Conservation (phyloP, 2,888 invertebrate species). For the Mimas tiliae region DNA sequence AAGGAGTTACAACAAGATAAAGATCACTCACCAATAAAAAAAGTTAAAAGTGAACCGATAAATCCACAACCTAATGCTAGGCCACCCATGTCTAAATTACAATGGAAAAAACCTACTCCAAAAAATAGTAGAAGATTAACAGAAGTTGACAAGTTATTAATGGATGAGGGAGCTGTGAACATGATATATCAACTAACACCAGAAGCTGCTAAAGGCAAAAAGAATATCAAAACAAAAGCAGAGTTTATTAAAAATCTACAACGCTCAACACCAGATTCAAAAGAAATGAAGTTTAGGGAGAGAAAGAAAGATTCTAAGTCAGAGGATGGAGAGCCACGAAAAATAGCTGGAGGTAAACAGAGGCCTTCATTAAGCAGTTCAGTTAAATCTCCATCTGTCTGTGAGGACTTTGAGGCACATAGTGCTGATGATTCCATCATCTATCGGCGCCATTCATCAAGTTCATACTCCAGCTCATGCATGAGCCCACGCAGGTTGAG, state of each 20-base stretch:
- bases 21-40: constrained; percentile 58
- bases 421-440: constrained; percentile 92
- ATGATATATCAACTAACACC: constrained; percentile 92
- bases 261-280: constrained; percentile 73
- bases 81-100: constrained; percentile 66
- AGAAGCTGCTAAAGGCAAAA: constrained; percentile 77
- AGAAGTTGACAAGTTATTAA: constrained; percentile 91
- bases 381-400: constrained; percentile 83
- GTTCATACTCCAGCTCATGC: constrained; percentile 90
- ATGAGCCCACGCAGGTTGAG: constrained; percentile 87
- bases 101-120: constrained; percentile 78
- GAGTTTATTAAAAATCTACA: constrained; percentile 87
- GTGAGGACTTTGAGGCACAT: constrained; percentile 85
- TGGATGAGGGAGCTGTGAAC: constrained; percentile 94
- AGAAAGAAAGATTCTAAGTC: constrained; percentile 74
- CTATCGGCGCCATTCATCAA: constrained; percentile 92
- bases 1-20: constrained; percentile 58
- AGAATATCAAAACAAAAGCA: constrained; percentile 82
- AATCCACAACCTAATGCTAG: constrained; percentile 61
- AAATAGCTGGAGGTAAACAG: constrained; percentile 65
- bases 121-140: constrained; percentile 81
- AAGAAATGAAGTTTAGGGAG: constrained; percentile 80
- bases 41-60: constrained; percentile 58
- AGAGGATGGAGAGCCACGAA: constrained; percentile 70
- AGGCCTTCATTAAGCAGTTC: constrained; percentile 69